phyloP scores from a whole-genome alignment of 2,113 vertebrate genomes.

The Climacteris rufus region DNA sequence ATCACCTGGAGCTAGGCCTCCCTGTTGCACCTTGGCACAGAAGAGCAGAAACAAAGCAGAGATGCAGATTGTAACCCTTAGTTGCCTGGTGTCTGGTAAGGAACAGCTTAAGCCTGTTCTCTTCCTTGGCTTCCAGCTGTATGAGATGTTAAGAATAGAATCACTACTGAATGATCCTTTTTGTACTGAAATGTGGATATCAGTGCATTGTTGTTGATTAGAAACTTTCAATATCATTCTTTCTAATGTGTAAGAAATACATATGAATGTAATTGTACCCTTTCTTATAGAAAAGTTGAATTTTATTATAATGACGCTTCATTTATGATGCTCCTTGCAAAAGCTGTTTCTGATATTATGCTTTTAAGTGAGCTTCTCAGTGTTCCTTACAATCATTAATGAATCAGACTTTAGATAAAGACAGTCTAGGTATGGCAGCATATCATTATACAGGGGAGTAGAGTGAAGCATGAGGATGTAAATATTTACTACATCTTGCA shows the following conservation, averaged over 20 bases:
- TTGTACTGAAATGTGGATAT: background rate
- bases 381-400: constrained; percentile 36
- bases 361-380: constrained; percentile 21
- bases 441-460: constrained; percentile 41
- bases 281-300: background rate
- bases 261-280: background rate
- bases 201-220: background rate
- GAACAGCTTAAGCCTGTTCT: background rate
- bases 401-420: constrained; percentile 47
- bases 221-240: background rate
- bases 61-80: constrained; percentile 13
- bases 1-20: constrained; percentile 20
- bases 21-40: constrained; percentile 18
- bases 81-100: background rate
- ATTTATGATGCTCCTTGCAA: constrained; percentile 15
- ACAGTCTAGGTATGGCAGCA: constrained; percentile 47
- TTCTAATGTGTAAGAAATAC: background rate
- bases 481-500: constrained; percentile 45
- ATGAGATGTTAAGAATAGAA: background rate
- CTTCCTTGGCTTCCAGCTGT: background rate
- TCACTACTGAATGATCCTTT: background rate
- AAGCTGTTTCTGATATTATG: constrained; percentile 24
- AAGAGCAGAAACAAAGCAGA: background rate
- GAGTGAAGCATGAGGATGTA: constrained; percentile 7
- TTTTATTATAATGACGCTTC: constrained; percentile 1